Conservation (phyloP, 2,888 invertebrate species). For the Metellina segmentata region DNA sequence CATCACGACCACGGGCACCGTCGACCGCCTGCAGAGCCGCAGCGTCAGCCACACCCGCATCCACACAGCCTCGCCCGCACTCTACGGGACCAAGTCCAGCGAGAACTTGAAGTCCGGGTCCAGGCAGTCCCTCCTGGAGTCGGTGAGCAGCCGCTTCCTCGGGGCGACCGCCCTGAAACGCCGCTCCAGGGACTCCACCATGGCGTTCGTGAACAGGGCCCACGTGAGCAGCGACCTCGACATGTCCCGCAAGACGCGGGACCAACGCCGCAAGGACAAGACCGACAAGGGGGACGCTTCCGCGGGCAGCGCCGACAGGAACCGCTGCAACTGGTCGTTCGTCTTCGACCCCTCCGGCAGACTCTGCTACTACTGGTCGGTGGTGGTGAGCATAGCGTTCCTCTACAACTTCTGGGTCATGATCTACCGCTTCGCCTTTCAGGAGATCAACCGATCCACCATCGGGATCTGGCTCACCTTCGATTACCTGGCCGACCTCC, state of each 20-base stretch:
- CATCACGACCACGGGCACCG: slow-evolving; percentile 77
- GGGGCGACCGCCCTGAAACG: slow-evolving; percentile 68
- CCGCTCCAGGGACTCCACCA: slow-evolving; percentile 85
- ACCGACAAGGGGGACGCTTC: slow-evolving; percentile 81
- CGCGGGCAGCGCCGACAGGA: slow-evolving; percentile 83
- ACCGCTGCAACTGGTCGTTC: slow-evolving; percentile 92
- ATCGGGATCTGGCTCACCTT: slow-evolving; percentile 96
- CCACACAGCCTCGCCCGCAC: slow-evolving; percentile 75
- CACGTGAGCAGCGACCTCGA: slow-evolving; percentile 88
- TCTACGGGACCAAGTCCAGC: slow-evolving; percentile 77
- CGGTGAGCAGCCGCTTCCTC: slow-evolving; percentile 88
- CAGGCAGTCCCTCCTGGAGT: slow-evolving; percentile 85
- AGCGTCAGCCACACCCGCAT: slow-evolving; percentile 73
- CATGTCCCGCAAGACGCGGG: slow-evolving; percentile 85
- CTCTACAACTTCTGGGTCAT: slow-evolving; percentile 99
- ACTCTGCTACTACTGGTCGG: slow-evolving; percentile 97
- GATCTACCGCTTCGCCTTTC: slow-evolving; percentile 99
- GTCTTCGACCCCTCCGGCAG: slow-evolving; percentile 99
- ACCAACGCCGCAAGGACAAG: slow-evolving; percentile 81
- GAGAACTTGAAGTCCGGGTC: slow-evolving; percentile 83
- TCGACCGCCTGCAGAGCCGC: slow-evolving; percentile 73
- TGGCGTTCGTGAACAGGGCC: slow-evolving; percentile 86
- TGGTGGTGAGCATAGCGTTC: slow-evolving; percentile 97
- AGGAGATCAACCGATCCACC: slow-evolving; percentile 93
- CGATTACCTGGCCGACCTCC: slow-evolving; percentile 97